Conservation (phyloP, 2,888 invertebrate species). For the Tachina grossa region DNA sequence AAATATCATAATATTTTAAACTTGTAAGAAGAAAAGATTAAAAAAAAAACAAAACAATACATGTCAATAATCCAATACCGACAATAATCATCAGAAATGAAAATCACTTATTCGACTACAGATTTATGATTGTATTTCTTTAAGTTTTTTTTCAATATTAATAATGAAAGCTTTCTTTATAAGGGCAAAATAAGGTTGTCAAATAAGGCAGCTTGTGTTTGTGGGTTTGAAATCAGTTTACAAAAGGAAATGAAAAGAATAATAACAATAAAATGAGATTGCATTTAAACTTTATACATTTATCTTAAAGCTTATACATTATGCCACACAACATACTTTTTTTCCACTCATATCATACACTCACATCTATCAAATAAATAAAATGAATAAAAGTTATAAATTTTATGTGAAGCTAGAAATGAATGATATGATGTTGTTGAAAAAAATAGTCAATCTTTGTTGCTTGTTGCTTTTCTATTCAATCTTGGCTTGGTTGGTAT, state of each 20-base stretch:
- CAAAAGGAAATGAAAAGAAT: background rate
- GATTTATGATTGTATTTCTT: constrained; percentile 12
- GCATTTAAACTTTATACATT: constrained; percentile 55
- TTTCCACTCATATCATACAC: background rate
- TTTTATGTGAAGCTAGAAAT: constrained; percentile 19
- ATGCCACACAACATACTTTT: constrained; percentile 5
- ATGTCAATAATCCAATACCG: background rate
- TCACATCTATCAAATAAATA: constrained; percentile 22
- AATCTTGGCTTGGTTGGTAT: constrained; percentile 23
- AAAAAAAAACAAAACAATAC: background rate
- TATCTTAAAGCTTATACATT: constrained; percentile 40
- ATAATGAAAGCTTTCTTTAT: constrained; percentile 13
- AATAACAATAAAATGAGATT: constrained; percentile 15
- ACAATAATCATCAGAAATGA: constrained; percentile 15
- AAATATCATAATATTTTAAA: constrained; percentile 26
- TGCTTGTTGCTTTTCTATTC: constrained; percentile 43
- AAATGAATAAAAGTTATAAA: constrained; percentile 27
- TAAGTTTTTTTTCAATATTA: constrained; percentile 40
- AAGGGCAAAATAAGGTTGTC: background rate
- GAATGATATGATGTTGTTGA: background rate
- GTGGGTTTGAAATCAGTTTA: constrained; percentile 4
- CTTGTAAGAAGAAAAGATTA: background rate
- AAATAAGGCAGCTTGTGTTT: constrained; percentile 20
- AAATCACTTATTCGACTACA: constrained; percentile 7
- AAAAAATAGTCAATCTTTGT: background rate